Evolutionary conservation across 2,888 invertebrate species (phyloP), one percentile per base, ranked within the genome.

Genomic region (Epirrita christyi): DNA sequence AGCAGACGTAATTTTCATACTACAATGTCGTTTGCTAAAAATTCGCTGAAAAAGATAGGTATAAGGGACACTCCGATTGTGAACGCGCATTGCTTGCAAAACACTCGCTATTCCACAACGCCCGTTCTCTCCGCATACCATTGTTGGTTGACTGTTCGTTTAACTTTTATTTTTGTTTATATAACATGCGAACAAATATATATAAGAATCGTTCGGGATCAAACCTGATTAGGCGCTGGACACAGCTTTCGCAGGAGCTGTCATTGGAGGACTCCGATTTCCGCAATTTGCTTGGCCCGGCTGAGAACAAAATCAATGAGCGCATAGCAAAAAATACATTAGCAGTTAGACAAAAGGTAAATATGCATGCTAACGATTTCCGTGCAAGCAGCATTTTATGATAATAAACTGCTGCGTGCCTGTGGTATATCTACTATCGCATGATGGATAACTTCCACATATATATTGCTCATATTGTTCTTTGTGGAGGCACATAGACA

Each of bases 291-390:
- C 75, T 75, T 71, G 86, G 79, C 68, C 81, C 83, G 70, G 81
- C 90, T 90, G 89, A 76, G 86, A 88, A 89, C 88, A 90, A 81
- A 85, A 82, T 76, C 75, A 82, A 88, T 76, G 72, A 83, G 80
- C 88, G 87, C 89, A 75, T 78, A 86, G 89, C 90, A 80, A 57
- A n/a, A n/a, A 77, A 79, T 66, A 78, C 74, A 76, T 78, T 80
- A 79, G 75, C 78, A 61, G 62, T 67, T 55, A 67, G 62, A 67
- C 55, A 13, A 50, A 58, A n/a, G 59, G 52, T 38, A 37, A 49
- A 49, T 41, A 40, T 52, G 21, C 15, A 58, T 58, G 52, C 51
- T 43, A 53, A 53, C 62, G 55, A 63, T 61, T 62, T 66, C 65
- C 64, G 62, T 67, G 63, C 61, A 51, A 61, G 49, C 40, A 48